Evolutionary conservation across 2,888 invertebrate species (phyloP), one percentile per base, ranked within the genome.

Genomic region (Cheilosia pagana): DNA sequence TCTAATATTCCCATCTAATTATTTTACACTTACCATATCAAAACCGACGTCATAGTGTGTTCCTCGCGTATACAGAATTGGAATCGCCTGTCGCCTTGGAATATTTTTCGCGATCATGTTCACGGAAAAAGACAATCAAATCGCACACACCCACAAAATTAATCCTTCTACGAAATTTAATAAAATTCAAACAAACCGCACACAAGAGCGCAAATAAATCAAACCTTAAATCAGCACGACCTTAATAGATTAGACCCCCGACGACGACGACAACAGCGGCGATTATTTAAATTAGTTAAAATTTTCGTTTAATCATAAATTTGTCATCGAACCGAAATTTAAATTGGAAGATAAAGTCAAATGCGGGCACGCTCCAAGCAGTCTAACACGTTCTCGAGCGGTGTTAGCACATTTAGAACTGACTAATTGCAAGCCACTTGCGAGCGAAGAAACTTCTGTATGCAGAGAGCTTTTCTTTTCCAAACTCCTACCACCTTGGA

Each of bases 41-140:
- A 93, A 97, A 82, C 97, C 97, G 67, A 97, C 95, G 90, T 97
- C 96, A 90, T 97, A 97, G 91, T 97, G 95, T 0, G 95, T 96
- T 68, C 97, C 97, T 86, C 94, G 93, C 1, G 95, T 95, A 90
- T 96, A 94, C 62, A 97, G 92, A 21, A 97, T 94, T 0, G 97
- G 97, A 75, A 97, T 95, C 7, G 93, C 94, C 87, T 95, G 94
- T 75, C 95, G 92, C 81, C 95, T 89, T 25, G 89, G 90, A 83
- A 92, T 88, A 78, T 89, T 89, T 88, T 89, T 90, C 57, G 89
- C 88, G 55, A 88, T 88, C 74, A 87, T 87, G 28, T 71, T 82
- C 57, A 63, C 79, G 50, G 43, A 72, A 7, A 31, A 52, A 12
- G 25, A 16, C 1, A n/a, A 41, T 10, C 39, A 63, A 50, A 39